phyloP scores from a whole-genome alignment of 64 coral and sea anemone genomes.

The Montipora foliosa region DNA sequence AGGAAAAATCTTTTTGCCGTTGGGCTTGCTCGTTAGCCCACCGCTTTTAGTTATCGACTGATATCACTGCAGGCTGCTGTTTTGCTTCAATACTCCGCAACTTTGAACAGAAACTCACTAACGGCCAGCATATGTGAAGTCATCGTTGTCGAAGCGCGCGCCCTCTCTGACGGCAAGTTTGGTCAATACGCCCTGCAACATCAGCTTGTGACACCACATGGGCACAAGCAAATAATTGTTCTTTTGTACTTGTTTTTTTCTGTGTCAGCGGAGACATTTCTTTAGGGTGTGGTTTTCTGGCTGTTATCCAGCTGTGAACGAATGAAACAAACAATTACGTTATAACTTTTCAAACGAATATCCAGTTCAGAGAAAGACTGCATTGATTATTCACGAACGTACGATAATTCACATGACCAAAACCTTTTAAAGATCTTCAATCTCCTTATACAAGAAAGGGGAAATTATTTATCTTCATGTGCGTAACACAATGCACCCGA shows the following conservation, averaged over 20 bases:
- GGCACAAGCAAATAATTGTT: background rate
- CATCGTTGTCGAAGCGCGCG: background rate
- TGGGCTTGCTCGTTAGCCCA: too few relatives aligned
- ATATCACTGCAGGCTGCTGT: background rate
- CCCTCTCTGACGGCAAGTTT: background rate
- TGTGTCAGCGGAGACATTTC: slow-evolving; percentile 6
- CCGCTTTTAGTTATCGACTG: background rate
- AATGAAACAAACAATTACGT: too few relatives aligned
- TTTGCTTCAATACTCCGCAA: background rate
- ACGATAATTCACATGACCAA: too few relatives aligned
- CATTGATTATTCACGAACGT: too few relatives aligned
- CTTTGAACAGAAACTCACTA: background rate
- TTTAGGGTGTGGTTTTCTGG: slow-evolving; percentile 13
- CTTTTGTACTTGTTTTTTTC: background rate
- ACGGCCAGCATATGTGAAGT: slow-evolving; percentile 9
- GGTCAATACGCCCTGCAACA: slow-evolving; percentile 7
- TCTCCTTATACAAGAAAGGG: too few relatives aligned
- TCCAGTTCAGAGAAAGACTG: too few relatives aligned
- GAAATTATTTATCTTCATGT: too few relatives aligned
- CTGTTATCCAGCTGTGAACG: background rate
- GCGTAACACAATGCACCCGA: too few relatives aligned
- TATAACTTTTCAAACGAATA: too few relatives aligned
- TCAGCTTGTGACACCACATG: slow-evolving; percentile 42
- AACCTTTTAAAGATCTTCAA: too few relatives aligned
- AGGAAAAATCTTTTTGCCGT: background rate